Evolutionary conservation across 2,888 invertebrate species (phyloP), one percentile per base, ranked within the genome.

Genomic region (Furcula furcula): DNA sequence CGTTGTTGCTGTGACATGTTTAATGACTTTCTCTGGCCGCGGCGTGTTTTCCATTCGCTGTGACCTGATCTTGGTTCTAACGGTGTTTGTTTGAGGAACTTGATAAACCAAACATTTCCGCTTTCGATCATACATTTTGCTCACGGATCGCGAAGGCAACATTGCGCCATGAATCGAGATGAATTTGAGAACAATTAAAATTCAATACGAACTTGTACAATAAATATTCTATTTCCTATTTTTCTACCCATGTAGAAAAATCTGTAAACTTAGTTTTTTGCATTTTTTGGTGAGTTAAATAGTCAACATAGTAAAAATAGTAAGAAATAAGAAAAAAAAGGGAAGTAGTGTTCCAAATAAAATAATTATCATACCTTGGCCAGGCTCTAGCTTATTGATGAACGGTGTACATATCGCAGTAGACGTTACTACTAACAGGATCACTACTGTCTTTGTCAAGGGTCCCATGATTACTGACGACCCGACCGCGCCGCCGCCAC

Each of bases 1-100:
- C 64, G 74, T 65, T 33, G 52, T 55, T 54, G 50, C 50, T 51
- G 67, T 65, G 78, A 70, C 79, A 76, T 79, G 77, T 73, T 74
- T 82, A 83, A 83, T 85, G 84, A 81, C 86, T 86, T 87, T 87
- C 86, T 81, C 85, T 76, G 72, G 53, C 57, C 68, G 52, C 54
- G 56, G 53, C 54, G 63, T 63, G 70, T 62, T 78, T 80, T 76
- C 69, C 69, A 69, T 76, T 76, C 56, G 57, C 46, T 47, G 37
- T 54, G 46, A 54, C 45, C 55, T 62, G 38, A 75, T 74, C 71
- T 74, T 64, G 45, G 54, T 39, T 40, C 52, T 73, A 68, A 70
- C 73, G 67, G 65, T 65, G 51, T 31, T 39, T 34, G 33, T 44
- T 16, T n/a, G n/a, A n/a, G n/a, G 36, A 53, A 57, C 47, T 56